A percentile compares a stretch with the other conserved stretches of the same genome.
These are phyloP conservation scores for Polyodon spathula DNA, from an alignment of 2,113 vertebrate genomes.

Conservation along the genomic window DNA sequence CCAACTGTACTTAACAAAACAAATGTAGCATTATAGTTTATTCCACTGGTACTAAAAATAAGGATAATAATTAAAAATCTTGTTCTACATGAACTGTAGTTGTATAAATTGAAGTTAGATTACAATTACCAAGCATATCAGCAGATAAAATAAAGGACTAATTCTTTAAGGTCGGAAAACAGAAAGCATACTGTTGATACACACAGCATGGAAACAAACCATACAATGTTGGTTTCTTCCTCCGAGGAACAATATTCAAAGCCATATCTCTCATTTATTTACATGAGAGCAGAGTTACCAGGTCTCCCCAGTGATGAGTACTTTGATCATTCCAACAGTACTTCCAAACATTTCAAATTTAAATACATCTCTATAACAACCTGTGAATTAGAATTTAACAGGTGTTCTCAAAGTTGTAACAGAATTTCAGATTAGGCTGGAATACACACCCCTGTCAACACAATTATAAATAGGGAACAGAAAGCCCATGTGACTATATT, in stretches of 20 bases:
- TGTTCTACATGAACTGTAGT: no score
- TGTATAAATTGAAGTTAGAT: no score
- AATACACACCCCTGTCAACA: conserved; percentile 41
- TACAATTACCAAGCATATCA: no score
- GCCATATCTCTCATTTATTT: conserved; percentile 40
- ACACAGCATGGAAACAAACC: conserved; percentile 29
- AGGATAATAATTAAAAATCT: no score
- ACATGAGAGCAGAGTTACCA: conserved; percentile 36
- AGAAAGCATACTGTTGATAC: conserved; percentile 6
- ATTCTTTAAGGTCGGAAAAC: neutral
- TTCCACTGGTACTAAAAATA: no score
- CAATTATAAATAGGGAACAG: conserved; percentile 50
- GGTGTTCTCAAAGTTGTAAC: conserved; percentile 52
- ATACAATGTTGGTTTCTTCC: conserved; percentile 43
- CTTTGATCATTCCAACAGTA: conserved; percentile 50
- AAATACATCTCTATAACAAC: conserved; percentile 54
- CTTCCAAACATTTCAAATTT: conserved; percentile 61
- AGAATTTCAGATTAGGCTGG: conserved; percentile 53
- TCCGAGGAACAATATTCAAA: conserved; percentile 42
- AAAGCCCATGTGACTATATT: conserved; percentile 45
- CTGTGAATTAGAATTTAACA: conserved; percentile 57
- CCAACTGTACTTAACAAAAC: no score
- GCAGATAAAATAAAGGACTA: neutral
- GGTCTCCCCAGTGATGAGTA: conserved; percentile 39
- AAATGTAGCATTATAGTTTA: no score